Conservation (phyloP, 2,888 invertebrate species). For the Acanthacorydalis orientalis region DNA sequence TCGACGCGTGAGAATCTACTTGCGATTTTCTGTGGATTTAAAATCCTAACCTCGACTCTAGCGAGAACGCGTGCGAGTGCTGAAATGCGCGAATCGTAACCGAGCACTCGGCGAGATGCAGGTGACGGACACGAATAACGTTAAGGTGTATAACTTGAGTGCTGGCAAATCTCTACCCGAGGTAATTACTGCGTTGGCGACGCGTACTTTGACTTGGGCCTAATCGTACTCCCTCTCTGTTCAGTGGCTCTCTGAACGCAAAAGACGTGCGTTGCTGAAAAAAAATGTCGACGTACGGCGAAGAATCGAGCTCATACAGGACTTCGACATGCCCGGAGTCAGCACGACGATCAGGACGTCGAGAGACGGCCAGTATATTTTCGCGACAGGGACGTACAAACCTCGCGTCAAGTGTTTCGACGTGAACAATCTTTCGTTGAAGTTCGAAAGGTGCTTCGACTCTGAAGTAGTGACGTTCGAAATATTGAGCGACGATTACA, state of each 20-base stretch:
- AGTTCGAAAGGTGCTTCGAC: conserved; percentile 96
- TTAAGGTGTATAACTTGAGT: conserved; percentile 95
- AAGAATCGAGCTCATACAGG: conserved; percentile 92
- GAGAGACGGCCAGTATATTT: conserved; percentile 79
- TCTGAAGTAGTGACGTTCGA: conserved; percentile 91
- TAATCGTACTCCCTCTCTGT: conserved; percentile 10
- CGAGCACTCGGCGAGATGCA: conserved; percentile 44
- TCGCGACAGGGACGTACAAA: conserved; percentile 91
- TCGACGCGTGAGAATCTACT: too few relatives aligned
- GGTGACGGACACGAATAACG: conserved; percentile 82
- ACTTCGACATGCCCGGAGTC: conserved; percentile 97
- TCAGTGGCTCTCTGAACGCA: conserved; percentile 76
- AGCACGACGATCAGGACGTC: conserved; percentile 73
- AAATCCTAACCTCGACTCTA: too few relatives aligned
- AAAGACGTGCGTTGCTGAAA: conserved; percentile 62
- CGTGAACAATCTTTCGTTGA: conserved; percentile 85
- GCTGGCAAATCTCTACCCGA: conserved; percentile 94
- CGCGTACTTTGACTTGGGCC: too few relatives aligned
- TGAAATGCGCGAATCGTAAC: too few relatives aligned
- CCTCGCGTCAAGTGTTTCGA: conserved; percentile 93
- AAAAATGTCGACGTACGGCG: conserved; percentile 80
- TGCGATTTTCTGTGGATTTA: too few relatives aligned
- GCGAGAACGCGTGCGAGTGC: too few relatives aligned
- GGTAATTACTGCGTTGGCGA: too few relatives aligned
- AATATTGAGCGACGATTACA: conserved; percentile 86